A percentile compares a stretch with the other conserved stretches of the same genome.
Evolutionary conservation across 2,888 invertebrate genomes (phyloP).

Genomic region (Cheilosia vernalis): DNA sequence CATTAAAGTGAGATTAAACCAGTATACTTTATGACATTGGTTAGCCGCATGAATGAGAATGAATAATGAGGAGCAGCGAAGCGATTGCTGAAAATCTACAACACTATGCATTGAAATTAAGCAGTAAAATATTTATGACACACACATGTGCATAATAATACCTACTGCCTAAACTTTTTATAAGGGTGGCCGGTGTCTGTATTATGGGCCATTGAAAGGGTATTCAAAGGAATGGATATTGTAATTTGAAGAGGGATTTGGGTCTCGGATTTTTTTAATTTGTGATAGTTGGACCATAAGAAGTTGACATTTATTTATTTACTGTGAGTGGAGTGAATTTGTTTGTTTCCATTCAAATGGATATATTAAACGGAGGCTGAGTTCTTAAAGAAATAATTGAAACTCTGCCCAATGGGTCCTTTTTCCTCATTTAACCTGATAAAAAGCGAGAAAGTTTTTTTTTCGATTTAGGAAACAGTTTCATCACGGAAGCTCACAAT

Average conservation of each 20-base stretch:
- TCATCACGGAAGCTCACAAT: no score
- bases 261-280: background rate
- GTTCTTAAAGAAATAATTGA: no score
- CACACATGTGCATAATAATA: background rate
- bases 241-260: slow-evolving; percentile 27
- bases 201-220: background rate
- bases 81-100: slow-evolving; percentile 25
- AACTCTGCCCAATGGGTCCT: no score
- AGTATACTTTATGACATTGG: slow-evolving; percentile 67
- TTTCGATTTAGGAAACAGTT: no score
- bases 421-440: no score
- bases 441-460: no score
- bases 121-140: slow-evolving; percentile 52
- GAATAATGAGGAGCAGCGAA: slow-evolving; percentile 35
- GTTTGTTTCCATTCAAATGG: slow-evolving; percentile 15
- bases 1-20: slow-evolving; percentile 53
- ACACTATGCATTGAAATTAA: slow-evolving; percentile 48
- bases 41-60: slow-evolving; percentile 62
- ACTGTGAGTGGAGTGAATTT: slow-evolving; percentile 6
- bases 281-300: slow-evolving; percentile 16
- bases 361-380: background rate
- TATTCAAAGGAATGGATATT: slow-evolving; percentile 22
- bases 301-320: slow-evolving; percentile 52
- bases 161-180: slow-evolving; percentile 9
- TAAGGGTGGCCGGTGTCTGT: background rate